Conservation (phyloP, 2,888 invertebrate genomes). For the Theristus sp. region DNA sequence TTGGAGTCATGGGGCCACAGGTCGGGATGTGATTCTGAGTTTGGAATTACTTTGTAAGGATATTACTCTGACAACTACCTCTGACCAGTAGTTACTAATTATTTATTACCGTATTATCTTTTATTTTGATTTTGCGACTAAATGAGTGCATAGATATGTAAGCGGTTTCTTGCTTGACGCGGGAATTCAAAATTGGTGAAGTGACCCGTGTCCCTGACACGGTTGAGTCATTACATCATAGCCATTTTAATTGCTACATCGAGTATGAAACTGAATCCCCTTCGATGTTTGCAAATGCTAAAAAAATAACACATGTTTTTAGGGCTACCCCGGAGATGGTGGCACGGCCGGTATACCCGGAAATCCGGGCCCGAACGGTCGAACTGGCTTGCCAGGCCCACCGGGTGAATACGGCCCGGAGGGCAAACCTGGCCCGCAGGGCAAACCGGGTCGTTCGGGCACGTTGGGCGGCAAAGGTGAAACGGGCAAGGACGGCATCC, state of each 20-base stretch:
- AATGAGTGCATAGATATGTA: no score
- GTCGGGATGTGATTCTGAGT: neutral
- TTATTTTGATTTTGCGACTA: no score
- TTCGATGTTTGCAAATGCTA: no score
- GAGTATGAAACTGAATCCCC: no score
- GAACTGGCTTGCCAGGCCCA: neutral
- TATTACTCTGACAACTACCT: neutral
- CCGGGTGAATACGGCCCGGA: neutral
- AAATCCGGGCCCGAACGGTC: neutral
- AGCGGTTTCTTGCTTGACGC: no score
- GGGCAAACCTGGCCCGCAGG: neutral
- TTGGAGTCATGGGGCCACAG: neutral
- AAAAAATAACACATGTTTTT: no score
- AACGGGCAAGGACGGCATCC: neutral
- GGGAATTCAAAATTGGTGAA: no score
- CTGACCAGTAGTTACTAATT: no score
- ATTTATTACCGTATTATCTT: no score
- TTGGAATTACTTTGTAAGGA: neutral
- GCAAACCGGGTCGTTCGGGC: neutral
- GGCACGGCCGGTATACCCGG: neutral
- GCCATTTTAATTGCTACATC: no score
- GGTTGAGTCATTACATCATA: no score
- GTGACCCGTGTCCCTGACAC: no score
- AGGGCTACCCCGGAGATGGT: neutral
- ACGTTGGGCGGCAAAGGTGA: neutral